phyloP scores from a whole-genome alignment of 2,888 invertebrate genomes.

The Colostygia pectinataria region DNA sequence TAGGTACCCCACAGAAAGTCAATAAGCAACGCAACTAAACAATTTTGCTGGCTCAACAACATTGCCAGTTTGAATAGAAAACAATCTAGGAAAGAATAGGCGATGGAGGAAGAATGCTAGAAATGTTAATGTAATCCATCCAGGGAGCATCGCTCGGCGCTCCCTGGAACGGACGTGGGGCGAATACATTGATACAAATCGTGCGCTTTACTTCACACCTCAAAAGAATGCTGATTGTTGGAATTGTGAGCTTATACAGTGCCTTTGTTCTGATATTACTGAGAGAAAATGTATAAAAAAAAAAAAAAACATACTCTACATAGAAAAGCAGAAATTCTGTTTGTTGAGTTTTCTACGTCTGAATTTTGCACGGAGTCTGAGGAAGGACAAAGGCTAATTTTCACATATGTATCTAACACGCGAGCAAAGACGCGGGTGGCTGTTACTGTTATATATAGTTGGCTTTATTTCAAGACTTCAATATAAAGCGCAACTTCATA shows the following conservation, averaged over 20 bases:
- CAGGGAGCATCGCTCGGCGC: conserved; percentile 41
- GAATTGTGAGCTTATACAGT: conserved; percentile 16
- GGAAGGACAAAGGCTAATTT: too few species aligned
- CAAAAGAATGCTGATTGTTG: conserved; percentile 20
- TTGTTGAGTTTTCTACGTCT: too few species aligned
- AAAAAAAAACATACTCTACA: too few species aligned
- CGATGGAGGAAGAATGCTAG: conserved; percentile 21
- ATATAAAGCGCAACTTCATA: too few species aligned
- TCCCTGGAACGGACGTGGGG: conserved; percentile 43
- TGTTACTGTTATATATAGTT: too few species aligned
- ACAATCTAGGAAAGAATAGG: conserved; percentile 13
- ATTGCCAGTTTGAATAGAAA: conserved; percentile 16
- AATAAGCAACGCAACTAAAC: not conserved
- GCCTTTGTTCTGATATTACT: not conserved
- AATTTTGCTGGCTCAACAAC: conserved; percentile 4
- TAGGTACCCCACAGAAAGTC: not conserved
- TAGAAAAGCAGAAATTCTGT: too few species aligned
- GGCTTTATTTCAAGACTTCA: too few species aligned
- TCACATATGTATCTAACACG: too few species aligned
- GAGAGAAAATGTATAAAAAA: not conserved
- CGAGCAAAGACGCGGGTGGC: too few species aligned
- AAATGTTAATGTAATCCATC: conserved; percentile 39
- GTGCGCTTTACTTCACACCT: conserved; percentile 27
- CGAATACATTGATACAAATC: conserved; percentile 44
- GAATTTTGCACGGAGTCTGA: too few species aligned